A percentile compares a stretch with the other conserved stretches of the same genome.
These are phyloP conservation scores for Formica selysi DNA, from an alignment of 1,140 invertebrate species.

Conservation along the genomic window DNA sequence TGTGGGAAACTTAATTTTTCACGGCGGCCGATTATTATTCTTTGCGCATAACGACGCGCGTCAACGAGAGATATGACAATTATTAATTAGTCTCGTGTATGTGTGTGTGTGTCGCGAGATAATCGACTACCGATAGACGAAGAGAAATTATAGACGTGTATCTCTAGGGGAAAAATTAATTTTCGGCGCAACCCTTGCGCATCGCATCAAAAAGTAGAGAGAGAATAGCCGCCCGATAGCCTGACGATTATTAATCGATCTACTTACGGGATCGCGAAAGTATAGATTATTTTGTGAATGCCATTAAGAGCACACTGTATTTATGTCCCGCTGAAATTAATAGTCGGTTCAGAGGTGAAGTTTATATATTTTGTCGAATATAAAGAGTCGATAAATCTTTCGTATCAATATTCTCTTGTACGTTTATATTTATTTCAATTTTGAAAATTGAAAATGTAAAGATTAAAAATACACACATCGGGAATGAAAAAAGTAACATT, in stretches of 20 bases:
- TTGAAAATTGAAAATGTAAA: not conserved
- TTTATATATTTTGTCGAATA: not conserved
- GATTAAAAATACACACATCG: not conserved
- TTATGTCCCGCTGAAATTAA: constrained; percentile 37
- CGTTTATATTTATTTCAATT: too few relatives aligned
- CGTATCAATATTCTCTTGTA: not conserved
- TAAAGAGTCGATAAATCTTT: not conserved
- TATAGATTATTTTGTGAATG: constrained; percentile 47
- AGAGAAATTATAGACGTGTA: constrained; percentile 50
- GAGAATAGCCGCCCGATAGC: constrained; percentile 33
- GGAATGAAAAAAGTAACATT: too few relatives aligned
- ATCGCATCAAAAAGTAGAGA: constrained; percentile 23
- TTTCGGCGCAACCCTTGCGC: not conserved
- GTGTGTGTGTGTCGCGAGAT: constrained; percentile 33
- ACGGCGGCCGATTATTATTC: constrained; percentile 41
- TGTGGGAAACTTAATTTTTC: constrained; percentile 34
- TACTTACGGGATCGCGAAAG: constrained; percentile 22
- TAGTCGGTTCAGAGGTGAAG: not conserved
- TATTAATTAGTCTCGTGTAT: constrained; percentile 48
- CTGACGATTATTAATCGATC: constrained; percentile 59
- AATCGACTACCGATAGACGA: constrained; percentile 48
- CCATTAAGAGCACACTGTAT: constrained; percentile 37
- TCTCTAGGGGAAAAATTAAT: constrained; percentile 48
- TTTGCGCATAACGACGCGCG: constrained; percentile 28
- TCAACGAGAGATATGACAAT: constrained; percentile 40